Conservation (phyloP, 2,888 invertebrate species). For the Amaurobius ferox region DNA sequence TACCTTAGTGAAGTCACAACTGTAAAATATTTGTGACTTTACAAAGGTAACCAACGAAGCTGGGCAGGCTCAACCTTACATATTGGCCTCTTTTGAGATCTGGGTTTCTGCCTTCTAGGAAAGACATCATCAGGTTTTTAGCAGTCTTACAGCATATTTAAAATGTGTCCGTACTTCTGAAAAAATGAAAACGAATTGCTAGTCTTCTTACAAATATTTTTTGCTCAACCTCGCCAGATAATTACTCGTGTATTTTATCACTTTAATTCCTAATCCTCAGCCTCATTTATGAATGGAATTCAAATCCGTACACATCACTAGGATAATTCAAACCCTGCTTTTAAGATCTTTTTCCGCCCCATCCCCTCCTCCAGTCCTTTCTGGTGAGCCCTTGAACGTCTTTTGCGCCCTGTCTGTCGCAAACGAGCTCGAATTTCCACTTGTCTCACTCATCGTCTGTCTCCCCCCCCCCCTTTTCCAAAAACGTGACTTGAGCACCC, state of each 20-base stretch:
- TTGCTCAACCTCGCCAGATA: no score
- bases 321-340: neutral
- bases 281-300: neutral
- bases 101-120: no score
- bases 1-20: no score
- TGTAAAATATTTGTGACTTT: no score
- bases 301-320: neutral
- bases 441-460: neutral
- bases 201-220: no score
- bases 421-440: conserved; percentile 50
- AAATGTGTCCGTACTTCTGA: no score
- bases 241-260: neutral
- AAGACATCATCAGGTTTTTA: no score
- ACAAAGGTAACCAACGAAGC: no score
- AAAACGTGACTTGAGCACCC: conserved; percentile 62
- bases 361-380: conserved; percentile 17
- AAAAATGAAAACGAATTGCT: no score
- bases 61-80: no score
- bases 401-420: conserved; percentile 38
- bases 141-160: no score
- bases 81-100: no score
- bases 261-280: neutral
- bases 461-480: conserved; percentile 22
- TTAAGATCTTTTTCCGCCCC: conserved; percentile 11
- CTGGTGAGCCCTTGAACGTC: conserved; percentile 20